These are phyloP conservation scores for Oreohelix idahoensis DNA, from an alignment of 1,140 invertebrate species.

Conservation along the genomic window DNA sequence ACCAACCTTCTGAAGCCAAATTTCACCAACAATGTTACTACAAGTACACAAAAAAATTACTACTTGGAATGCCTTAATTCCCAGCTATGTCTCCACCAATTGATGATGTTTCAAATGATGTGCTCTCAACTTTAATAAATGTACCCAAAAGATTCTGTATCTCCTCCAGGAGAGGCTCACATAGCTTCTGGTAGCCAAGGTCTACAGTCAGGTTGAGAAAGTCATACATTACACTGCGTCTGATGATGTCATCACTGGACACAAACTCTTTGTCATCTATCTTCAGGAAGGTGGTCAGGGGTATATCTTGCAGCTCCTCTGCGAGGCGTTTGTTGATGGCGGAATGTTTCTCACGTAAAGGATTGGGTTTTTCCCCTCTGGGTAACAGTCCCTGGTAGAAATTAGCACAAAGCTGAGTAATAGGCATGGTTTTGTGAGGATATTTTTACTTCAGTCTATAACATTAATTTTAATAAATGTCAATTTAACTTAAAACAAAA, in stretches of 20 bases:
- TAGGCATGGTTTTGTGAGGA: too few species aligned
- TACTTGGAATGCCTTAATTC: background rate
- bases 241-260: conserved; percentile 84
- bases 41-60: too few species aligned
- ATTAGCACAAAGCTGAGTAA: background rate
- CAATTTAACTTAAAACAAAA: background rate
- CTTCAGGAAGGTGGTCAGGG: conserved; percentile 76
- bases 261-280: conserved; percentile 81
- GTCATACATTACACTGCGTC: conserved; percentile 90
- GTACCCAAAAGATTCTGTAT: conserved; percentile 68
- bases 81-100: conserved; percentile 53
- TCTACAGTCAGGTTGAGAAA: conserved; percentile 88
- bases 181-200: conserved; percentile 81
- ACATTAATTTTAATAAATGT: too few species aligned
- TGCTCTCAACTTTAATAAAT: conserved; percentile 67
- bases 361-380: conserved; percentile 86
- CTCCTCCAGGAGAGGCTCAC: conserved; percentile 70
- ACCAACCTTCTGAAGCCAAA: too few species aligned
- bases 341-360: conserved; percentile 82
- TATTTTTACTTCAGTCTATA: too few species aligned
- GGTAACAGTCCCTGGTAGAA: conserved; percentile 83
- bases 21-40: too few species aligned
- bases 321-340: conserved; percentile 83
- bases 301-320: conserved; percentile 77
- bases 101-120: conserved; percentile 57